Percentiles rank a stretch among this genome's conserved stretches.
These are phyloP conservation scores for Parthenolecanium corni DNA, from an alignment of 2,888 invertebrate genomes.

Conservation along the genomic window DNA sequence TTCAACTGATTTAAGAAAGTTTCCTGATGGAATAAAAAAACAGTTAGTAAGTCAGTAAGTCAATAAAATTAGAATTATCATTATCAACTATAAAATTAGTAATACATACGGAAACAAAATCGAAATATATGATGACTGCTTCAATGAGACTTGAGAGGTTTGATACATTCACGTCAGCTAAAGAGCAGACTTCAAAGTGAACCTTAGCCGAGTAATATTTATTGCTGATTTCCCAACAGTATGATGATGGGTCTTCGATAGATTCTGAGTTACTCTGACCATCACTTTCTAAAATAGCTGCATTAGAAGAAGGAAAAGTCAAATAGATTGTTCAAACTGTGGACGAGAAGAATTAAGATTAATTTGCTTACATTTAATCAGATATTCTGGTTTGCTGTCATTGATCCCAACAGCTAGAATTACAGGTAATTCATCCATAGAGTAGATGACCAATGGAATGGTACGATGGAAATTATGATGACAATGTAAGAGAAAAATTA, in stretches of 20 bases:
- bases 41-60: neutral
- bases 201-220: conserved; percentile 60
- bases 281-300: too few relatives aligned
- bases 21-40: neutral
- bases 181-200: conserved; percentile 45
- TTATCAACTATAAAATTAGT: neutral
- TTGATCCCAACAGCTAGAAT: neutral
- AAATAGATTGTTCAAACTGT: neutral
- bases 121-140: conserved; percentile 52
- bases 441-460: too few relatives aligned
- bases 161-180: conserved; percentile 42
- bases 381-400: neutral
- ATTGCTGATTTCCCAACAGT: conserved; percentile 50
- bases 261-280: neutral
- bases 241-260: neutral
- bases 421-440: neutral
- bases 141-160: conserved; percentile 44
- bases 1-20: neutral
- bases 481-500: too few relatives aligned
- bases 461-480: too few relatives aligned
- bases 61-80: neutral
- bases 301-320: neutral
- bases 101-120: conserved; percentile 41
- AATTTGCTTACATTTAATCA: neutral
- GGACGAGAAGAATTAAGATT: neutral